Base-by-base conservation (phyloP, 2,797 vertebrate species). In the Mycteria americana region DNA sequence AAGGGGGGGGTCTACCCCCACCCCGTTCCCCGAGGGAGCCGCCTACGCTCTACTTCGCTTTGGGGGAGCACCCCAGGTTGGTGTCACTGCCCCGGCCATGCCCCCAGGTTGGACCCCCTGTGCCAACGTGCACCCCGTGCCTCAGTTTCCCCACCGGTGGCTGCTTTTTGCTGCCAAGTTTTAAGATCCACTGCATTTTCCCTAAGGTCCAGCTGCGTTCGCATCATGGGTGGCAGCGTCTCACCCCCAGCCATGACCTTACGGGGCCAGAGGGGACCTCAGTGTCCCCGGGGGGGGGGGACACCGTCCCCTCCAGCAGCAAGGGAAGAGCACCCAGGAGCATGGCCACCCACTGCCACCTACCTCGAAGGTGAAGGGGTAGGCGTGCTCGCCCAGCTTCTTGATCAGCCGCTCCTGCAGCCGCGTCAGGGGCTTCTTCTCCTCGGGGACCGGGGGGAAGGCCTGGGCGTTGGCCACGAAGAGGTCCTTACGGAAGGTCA, bases 321-420 rank as follows among this genome's bases (percentile, higher is more conserved):
- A 13, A n/a, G 43, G 43, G 62, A 43, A 31, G 83, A 18, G 28
- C 51, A 25, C 24, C 27, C 46, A n/a, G 63, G 14, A 50, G 81
- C 22, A 13, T 5, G 12, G 10, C 5, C 57, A 30, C 25, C 19
- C 0, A 0, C 3, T 19, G 54, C 18, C 51, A 10, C 62, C 45
- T 87, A 99, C 99, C 98, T 99, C 98, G 3, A 99, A 99, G 91
- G 99, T 99, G 98, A 99, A 99, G 2, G 99, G 99, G 93, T 99
- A 98, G 50, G 99, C 99, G 0, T 99, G 99, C 77, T 99, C 99
- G 41, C 99, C 99, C 88, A 99, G 98, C 95, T 99, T 99, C 96
- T 99, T 99, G 67, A 99, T 99, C 72, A 99, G 98, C 10, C 99
- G 98, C 62, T 99, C 99, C 98, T 99, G 99, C 69, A 99, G 98